Percentiles rank a stretch among this genome's conserved stretches.
Conservation (phyloP, 2,888 invertebrate genomes). For the Helicoverpa assulta region DNA sequence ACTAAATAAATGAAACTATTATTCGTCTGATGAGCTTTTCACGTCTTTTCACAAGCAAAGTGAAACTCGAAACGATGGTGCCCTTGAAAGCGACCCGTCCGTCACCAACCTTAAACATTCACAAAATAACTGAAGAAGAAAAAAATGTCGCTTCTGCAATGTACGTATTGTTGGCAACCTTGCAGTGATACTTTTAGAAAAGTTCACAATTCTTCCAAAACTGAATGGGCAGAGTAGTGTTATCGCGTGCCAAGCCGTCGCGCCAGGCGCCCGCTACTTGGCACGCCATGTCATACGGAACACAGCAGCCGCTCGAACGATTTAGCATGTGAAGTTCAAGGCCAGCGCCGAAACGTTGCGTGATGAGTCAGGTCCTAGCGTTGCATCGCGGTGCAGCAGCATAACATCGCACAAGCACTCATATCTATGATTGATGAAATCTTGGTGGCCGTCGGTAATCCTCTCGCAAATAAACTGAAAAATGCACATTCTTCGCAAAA, state of each 20-base stretch:
- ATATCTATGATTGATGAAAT: not conserved
- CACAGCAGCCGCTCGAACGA: constrained; percentile 31
- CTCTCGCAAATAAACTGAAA: constrained; percentile 14
- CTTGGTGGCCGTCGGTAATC: not conserved
- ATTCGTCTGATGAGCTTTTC: constrained; percentile 2
- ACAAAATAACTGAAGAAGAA: constrained; percentile 39
- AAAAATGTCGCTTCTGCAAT: constrained; percentile 45
- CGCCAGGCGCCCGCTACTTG: constrained; percentile 58
- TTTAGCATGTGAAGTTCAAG: constrained; percentile 57
- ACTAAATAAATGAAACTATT: not conserved
- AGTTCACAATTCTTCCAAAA: constrained; percentile 63
- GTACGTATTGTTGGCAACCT: constrained; percentile 66
- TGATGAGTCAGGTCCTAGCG: constrained; percentile 35
- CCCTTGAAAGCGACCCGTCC: constrained; percentile 23
- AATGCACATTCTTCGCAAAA: constrained; percentile 18
- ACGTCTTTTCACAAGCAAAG: constrained; percentile 15
- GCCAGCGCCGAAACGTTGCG: constrained; percentile 28
- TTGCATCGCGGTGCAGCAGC: constrained; percentile 26
- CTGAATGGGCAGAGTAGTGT: constrained; percentile 63
- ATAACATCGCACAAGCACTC: not conserved
- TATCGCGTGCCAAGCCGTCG: constrained; percentile 65
- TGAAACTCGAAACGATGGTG: constrained; percentile 21
- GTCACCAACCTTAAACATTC: constrained; percentile 6
- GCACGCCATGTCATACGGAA: constrained; percentile 47
- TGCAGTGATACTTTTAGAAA: constrained; percentile 67